Evolutionary conservation across 2,888 invertebrate species (phyloP).

Genomic region (Conistra vaccinii): DNA sequence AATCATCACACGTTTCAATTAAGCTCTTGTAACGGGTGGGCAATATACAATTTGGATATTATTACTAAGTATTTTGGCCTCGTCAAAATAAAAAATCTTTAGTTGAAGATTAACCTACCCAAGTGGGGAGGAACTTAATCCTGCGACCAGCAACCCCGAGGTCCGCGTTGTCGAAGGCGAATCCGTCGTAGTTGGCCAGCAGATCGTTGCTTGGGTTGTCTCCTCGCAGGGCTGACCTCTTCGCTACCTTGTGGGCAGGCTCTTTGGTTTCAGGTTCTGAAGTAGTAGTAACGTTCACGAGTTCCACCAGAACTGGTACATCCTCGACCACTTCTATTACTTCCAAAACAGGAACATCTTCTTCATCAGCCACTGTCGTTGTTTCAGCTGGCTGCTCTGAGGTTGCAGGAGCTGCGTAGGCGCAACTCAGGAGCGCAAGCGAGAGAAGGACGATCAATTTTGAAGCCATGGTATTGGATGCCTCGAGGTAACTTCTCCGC

Average conservation of each 20-base stretch:
- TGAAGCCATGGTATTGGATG: conserved; percentile 80
- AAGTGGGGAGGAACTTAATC: conserved; percentile 86
- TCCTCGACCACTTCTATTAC: conserved; percentile 78
- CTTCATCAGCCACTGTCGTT: conserved; percentile 71
- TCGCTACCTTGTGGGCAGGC: conserved; percentile 77
- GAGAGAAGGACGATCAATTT: conserved; percentile 77
- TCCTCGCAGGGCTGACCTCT: conserved; percentile 80
- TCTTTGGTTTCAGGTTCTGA: conserved; percentile 66
- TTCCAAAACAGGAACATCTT: conserved; percentile 72
- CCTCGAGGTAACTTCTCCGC: conserved; percentile 80
- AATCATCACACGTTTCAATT: conserved; percentile 17
- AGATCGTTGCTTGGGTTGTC: conserved; percentile 83
- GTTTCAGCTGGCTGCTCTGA: conserved; percentile 67
- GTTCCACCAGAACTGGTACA: conserved; percentile 76
- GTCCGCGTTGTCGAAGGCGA: conserved; percentile 77
- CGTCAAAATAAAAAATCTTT: not conserved
- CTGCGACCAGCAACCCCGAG: conserved; percentile 81
- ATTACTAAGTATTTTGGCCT: not conserved
- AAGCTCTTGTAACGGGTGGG: conserved; percentile 18
- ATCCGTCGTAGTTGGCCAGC: conserved; percentile 80
- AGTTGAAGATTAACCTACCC: conserved; percentile 78
- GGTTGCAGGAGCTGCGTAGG: conserved; percentile 76
- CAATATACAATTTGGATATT: conserved; percentile 9
- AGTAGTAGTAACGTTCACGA: conserved; percentile 70
- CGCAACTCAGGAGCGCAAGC: conserved; percentile 74